These are phyloP conservation scores for Fukomys damarensis DNA, from an alignment of 2,113 vertebrate genomes.

Conservation along the genomic window DNA sequence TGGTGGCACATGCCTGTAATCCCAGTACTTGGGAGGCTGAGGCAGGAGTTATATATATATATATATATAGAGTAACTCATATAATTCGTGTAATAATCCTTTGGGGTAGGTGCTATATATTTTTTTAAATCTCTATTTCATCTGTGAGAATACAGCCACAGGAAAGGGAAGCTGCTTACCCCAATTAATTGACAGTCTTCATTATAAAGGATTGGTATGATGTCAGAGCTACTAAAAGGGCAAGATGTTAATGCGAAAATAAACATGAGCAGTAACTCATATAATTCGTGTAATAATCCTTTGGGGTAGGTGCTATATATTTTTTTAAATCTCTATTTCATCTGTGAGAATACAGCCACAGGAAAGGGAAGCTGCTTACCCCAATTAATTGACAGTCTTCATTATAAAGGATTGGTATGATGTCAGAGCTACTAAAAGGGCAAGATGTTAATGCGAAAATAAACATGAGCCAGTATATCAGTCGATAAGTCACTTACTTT, in stretches of 20 bases:
- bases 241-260: not conserved
- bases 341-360: not conserved
- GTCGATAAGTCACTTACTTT: not conserved
- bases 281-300: not conserved
- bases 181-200: not conserved
- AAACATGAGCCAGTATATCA: not conserved
- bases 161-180: not conserved
- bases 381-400: not conserved
- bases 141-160: not conserved
- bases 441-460: not conserved
- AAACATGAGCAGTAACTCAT: not conserved
- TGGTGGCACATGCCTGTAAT: too few species aligned
- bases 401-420: not conserved
- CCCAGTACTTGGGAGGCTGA: too few species aligned
- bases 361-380: not conserved
- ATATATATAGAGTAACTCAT: too few species aligned
- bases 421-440: not conserved
- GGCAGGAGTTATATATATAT: too few species aligned
- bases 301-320: not conserved
- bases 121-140: not conserved
- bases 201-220: not conserved
- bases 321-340: not conserved
- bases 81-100: not conserved
- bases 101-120: not conserved
- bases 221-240: not conserved